Evolutionary conservation across 2,113 vertebrate genomes (phyloP).

Genomic region (Oriolus oriolus): DNA sequence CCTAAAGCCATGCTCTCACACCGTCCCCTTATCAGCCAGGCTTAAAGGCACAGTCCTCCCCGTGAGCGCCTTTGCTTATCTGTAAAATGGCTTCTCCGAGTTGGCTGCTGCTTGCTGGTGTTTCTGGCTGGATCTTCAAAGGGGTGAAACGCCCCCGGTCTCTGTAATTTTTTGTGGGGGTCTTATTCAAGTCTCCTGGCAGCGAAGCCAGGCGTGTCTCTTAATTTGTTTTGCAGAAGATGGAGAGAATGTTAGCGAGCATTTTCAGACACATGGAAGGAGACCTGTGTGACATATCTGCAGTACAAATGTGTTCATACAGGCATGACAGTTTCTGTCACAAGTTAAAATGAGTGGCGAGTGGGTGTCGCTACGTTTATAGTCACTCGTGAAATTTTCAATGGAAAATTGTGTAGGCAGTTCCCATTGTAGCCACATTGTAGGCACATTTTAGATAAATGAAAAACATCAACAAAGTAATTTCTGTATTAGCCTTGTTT

Average conservation of each 20-base stretch:
- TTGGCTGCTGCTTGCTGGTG: not conserved
- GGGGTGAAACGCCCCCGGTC: not conserved
- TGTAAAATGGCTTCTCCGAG: not conserved
- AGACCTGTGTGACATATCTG: slow-evolving; percentile 52
- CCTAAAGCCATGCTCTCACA: not conserved
- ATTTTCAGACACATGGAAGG: slow-evolving; percentile 39
- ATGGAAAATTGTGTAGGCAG: slow-evolving; percentile 62
- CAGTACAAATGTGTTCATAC: slow-evolving; percentile 54
- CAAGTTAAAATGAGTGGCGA: slow-evolving; percentile 53
- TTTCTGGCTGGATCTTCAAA: slow-evolving; percentile 23
- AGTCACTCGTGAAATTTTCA: slow-evolving; percentile 60
- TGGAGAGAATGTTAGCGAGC: not conserved
- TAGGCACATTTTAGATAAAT: slow-evolving; percentile 37
- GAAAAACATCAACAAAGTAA: slow-evolving; percentile 57
- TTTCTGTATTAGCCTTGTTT: slow-evolving; percentile 36
- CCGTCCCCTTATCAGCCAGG: not conserved
- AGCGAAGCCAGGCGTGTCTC: not conserved
- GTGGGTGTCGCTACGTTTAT: slow-evolving; percentile 49
- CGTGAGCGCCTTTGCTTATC: not conserved
- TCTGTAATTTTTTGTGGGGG: not conserved
- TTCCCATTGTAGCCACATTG: slow-evolving; percentile 49
- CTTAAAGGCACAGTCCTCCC: not conserved
- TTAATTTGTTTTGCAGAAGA: not conserved
- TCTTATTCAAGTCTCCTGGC: slow-evolving; percentile 4
- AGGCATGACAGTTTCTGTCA: slow-evolving; percentile 66